Evolutionary conservation across 2,888 invertebrate species (phyloP), one percentile per base, ranked within the genome.

Genomic region (Uropetala carovei): DNA sequence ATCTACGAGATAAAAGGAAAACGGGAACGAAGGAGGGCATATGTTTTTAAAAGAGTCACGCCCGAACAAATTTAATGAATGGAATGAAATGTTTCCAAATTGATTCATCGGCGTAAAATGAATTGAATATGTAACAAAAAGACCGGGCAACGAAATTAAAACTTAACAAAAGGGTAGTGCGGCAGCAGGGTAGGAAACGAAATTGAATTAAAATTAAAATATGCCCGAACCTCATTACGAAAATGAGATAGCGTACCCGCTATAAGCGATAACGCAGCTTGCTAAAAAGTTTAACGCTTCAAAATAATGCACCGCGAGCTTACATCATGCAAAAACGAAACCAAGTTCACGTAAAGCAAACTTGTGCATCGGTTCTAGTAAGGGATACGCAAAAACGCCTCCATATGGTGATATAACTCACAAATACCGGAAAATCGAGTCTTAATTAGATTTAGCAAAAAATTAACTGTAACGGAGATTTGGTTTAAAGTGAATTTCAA

Each of bases 141-240:
- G 22, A 22, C 27, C 22, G 3, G 75, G 27, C n/a, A 75, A 75
- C 10, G 75, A 75, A 75, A 75, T 11, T 18, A 75, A 75, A 75
- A 22, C 22, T 22, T 75, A 75, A 75, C 75, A 75, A 18, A n/a
- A 75, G 75, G 13, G 75, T 43, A 43, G 4, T 27, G 75, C 75
- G 27, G 75, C 43, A 43, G 5, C 43, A 22, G 75, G 4, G 75
- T 13, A 22, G 75, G 22, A 75, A 75, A 75, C 27, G 22, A 75
- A 75, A 75, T 22, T 75, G 27, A 75, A 75, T 22, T 75, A 27
- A 75, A n/a, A 75, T 75, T 75, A 75, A 75, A 75, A 75, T 75
- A 27, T 75, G 75, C 22, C 75, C 22, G 27, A 75, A 75, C 75
- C 22, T 75, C n/a, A 22, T 75, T 2, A 75, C 22, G 75, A 27